Conservation (phyloP, 1,140 invertebrate species). For the Nephila pilipes region DNA sequence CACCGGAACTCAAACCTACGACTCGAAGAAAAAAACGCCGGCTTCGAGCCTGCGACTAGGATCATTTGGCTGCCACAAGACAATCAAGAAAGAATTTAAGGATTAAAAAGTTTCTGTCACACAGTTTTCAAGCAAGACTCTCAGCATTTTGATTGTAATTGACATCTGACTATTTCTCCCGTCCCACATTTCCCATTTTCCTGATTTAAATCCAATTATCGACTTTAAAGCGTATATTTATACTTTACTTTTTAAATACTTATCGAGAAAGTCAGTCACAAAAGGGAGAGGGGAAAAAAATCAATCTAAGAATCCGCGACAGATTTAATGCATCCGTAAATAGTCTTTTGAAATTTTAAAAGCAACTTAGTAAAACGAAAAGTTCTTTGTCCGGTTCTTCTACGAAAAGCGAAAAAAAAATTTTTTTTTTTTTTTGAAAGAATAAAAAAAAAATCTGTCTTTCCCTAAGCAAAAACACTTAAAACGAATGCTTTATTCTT, state of each 20-base stretch:
- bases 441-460: not conserved
- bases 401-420: not conserved
- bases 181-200: no score
- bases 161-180: no score
- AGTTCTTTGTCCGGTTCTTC: not conserved
- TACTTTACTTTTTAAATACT: not conserved
- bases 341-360: constrained; percentile 25
- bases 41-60: no score
- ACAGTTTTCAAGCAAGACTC: no score
- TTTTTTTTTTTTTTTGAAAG: no score
- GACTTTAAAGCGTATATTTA: not conserved
- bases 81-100: no score
- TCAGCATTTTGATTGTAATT: no score
- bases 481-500: constrained; percentile 27
- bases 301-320: not conserved
- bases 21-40: no score
- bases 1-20: no score
- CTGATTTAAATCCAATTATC: not conserved
- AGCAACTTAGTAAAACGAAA: not conserved
- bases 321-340: constrained; percentile 38
- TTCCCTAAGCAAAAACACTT: constrained; percentile 44
- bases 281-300: not conserved
- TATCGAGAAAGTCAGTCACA: not conserved
- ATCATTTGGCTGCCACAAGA: no score
- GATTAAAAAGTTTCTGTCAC: no score